A percentile compares a stretch with the other conserved stretches of the same genome.
phyloP scores from a whole-genome alignment of 2,888 invertebrate species.

The Drosophila pegasa region DNA sequence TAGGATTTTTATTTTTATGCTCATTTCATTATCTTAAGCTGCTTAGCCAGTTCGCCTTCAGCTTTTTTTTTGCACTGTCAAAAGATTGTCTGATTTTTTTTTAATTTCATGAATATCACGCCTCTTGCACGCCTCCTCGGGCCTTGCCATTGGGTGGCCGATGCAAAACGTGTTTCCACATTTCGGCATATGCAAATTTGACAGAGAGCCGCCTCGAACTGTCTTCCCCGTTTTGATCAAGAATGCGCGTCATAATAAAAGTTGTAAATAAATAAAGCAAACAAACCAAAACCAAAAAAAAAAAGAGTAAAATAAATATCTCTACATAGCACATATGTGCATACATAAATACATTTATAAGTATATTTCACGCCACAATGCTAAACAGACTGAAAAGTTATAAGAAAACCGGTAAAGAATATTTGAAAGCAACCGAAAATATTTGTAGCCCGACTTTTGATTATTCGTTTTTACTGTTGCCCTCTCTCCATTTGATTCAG shows the following conservation, averaged over 20 bases:
- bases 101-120: not conserved
- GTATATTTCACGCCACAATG: slow-evolving; percentile 68
- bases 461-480: slow-evolving; percentile 4
- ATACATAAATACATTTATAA: slow-evolving; percentile 4
- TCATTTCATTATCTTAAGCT: slow-evolving; percentile 37
- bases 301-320: slow-evolving; percentile 8
- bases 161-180: slow-evolving; percentile 44
- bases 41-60: slow-evolving; percentile 27
- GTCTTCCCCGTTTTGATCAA: slow-evolving; percentile 40
- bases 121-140: slow-evolving; percentile 18
- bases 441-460: slow-evolving; percentile 17
- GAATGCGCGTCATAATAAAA: slow-evolving; percentile 65
- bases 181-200: slow-evolving; percentile 21
- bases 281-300: slow-evolving; percentile 36
- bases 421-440: slow-evolving; percentile 31
- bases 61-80: slow-evolving; percentile 23
- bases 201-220: slow-evolving; percentile 34
- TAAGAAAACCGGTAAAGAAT: slow-evolving; percentile 65
- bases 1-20: slow-evolving; percentile 9
- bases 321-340: slow-evolving; percentile 1
- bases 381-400: slow-evolving; percentile 62
- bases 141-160: slow-evolving; percentile 41
- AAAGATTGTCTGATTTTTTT: not conserved
- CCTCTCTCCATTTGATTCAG: not conserved
- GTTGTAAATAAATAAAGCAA: slow-evolving; percentile 63